These are phyloP conservation scores for Uloborus diversus DNA, from an alignment of 1,140 invertebrate species.

Conservation along the genomic window DNA sequence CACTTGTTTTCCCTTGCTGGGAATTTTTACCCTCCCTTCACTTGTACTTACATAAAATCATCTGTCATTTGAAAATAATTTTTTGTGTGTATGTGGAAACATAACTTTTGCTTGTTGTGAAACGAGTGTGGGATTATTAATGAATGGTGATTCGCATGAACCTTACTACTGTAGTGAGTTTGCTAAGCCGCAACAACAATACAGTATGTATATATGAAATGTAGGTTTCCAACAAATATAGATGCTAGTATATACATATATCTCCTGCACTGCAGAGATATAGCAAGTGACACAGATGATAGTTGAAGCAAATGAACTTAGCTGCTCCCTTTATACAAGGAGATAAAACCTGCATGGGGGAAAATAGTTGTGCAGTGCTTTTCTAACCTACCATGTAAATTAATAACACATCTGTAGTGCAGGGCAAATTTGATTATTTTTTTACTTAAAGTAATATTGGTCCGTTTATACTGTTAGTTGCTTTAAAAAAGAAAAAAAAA, in stretches of 20 bases:
- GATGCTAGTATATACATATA: slow-evolving; percentile 45
- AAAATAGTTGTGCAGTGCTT: slow-evolving; percentile 51
- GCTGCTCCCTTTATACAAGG: slow-evolving; percentile 25
- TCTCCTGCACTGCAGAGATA: slow-evolving; percentile 49
- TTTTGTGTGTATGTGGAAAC: slow-evolving; percentile 38
- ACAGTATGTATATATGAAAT: slow-evolving; percentile 47
- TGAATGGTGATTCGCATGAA: slow-evolving; percentile 17
- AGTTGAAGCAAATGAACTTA: slow-evolving; percentile 43
- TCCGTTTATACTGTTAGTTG: slow-evolving; percentile 50
- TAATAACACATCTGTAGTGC: slow-evolving; percentile 36
- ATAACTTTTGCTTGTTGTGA: slow-evolving; percentile 39
- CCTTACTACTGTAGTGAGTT: slow-evolving; percentile 36
- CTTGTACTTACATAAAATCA: slow-evolving; percentile 52
- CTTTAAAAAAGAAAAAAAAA: slow-evolving; percentile 13
- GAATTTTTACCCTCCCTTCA: neutral
- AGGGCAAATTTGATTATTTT: slow-evolving; percentile 53
- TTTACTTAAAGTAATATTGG: slow-evolving; percentile 47
- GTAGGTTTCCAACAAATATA: slow-evolving; percentile 24
- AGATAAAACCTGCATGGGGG: slow-evolving; percentile 29
- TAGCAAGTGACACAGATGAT: slow-evolving; percentile 36
- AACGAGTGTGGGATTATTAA: slow-evolving; percentile 22
- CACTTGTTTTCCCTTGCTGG: slow-evolving; percentile 3
- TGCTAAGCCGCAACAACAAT: neutral
- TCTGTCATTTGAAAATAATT: slow-evolving; percentile 5
- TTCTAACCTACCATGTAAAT: slow-evolving; percentile 27